Percentiles rank a stretch among this genome's conserved stretches.
phyloP scores from a whole-genome alignment of 1,140 invertebrate species.

The Drosophila nannoptera region DNA sequence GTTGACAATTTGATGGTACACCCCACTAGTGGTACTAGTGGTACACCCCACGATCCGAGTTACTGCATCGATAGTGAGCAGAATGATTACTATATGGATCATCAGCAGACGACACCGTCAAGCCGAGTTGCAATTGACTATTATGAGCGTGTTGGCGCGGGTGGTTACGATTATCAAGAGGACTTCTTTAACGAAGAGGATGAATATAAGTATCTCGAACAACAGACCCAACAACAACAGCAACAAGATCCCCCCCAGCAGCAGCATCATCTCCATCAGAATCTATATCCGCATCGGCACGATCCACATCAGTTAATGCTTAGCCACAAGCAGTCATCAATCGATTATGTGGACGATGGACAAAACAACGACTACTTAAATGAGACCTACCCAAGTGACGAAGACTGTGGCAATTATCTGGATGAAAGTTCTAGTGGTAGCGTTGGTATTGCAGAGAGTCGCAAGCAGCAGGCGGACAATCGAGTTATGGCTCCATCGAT shows the following conservation, averaged over 20 bases:
- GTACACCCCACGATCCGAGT: conserved; percentile 35
- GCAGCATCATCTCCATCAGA: conserved; percentile 59
- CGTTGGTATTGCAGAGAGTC: conserved; percentile 37
- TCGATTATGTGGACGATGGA: conserved; percentile 56
- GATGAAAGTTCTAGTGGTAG: conserved; percentile 74
- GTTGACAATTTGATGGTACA: conserved; percentile 30
- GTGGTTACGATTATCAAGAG: conserved; percentile 74
- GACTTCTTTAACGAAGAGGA: conserved; percentile 79
- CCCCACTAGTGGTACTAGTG: not conserved
- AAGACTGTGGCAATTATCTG: conserved; percentile 76
- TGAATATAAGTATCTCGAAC: conserved; percentile 74
- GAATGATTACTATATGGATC: conserved; percentile 71
- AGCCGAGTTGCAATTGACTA: conserved; percentile 64
- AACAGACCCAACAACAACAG: conserved; percentile 73
- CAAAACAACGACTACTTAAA: conserved; percentile 59
- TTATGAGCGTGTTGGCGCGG: conserved; percentile 68
- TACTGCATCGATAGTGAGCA: conserved; percentile 71
- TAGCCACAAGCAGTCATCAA: conserved; percentile 47
- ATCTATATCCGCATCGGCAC: conserved; percentile 32
- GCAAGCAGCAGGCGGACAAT: not conserved
- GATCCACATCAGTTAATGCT: conserved; percentile 36
- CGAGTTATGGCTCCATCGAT: not conserved
- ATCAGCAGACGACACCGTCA: conserved; percentile 77
- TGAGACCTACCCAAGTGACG: conserved; percentile 70
- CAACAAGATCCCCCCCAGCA: conserved; percentile 17